phyloP scores from a whole-genome alignment of 2,113 vertebrate genomes.

The Tympanuchus pallidicinctus region DNA sequence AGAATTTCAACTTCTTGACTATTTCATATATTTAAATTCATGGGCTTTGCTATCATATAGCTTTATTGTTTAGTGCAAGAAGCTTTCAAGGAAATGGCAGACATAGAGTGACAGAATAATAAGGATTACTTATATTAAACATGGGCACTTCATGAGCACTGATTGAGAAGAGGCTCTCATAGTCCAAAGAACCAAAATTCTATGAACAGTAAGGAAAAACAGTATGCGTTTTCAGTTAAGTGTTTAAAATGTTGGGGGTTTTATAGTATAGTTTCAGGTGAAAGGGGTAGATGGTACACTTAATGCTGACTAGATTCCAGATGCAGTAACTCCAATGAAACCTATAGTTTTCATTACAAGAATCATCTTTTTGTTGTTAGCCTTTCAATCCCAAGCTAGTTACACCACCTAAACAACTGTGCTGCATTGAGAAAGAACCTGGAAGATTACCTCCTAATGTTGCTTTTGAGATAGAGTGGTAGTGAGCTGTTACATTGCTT shows the following conservation, averaged over 20 bases:
- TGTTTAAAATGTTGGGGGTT: not conserved
- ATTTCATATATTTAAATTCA: not conserved
- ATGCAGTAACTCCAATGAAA: not conserved
- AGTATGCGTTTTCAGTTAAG: not conserved
- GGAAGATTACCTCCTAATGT: not conserved
- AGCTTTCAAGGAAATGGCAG: not conserved
- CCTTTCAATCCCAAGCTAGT: not conserved
- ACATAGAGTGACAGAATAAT: not conserved
- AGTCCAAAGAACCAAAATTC: not conserved
- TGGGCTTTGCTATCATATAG: not conserved
- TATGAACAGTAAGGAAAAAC: not conserved
- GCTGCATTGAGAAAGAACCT: not conserved
- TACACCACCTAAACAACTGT: not conserved
- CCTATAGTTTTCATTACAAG: not conserved
- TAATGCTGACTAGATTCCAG: not conserved
- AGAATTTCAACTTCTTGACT: not conserved
- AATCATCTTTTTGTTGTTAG: not conserved
- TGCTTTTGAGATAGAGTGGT: not conserved
- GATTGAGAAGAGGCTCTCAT: not conserved
- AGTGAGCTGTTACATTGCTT: accelerated
- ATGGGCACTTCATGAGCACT: not conserved
- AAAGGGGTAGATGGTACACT: not conserved
- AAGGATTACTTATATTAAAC: not conserved
- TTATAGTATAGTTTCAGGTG: not conserved
- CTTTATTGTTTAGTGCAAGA: not conserved